These are phyloP conservation scores for Coluber constrictor DNA, from an alignment of 2,797 vertebrate genomes.

Conservation along the genomic window DNA sequence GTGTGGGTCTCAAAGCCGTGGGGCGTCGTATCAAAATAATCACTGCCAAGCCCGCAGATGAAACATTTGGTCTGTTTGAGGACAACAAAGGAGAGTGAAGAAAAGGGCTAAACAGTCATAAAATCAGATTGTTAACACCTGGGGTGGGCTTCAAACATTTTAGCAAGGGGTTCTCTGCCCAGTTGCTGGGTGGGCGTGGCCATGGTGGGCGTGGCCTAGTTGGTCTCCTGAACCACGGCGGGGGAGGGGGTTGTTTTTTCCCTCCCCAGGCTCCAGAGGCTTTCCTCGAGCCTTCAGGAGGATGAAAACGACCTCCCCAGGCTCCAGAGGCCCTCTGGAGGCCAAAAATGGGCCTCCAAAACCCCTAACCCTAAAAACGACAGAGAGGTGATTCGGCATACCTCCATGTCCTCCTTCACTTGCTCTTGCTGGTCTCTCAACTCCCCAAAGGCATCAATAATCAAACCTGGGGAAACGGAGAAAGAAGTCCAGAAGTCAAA, in stretches of 20 bases:
- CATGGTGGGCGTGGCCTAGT: no score
- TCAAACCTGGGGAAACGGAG: conserved; percentile 78
- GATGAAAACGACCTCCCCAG: no score
- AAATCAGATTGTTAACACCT: not conserved
- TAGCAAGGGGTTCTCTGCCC: no score
- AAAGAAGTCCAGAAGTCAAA: not conserved
- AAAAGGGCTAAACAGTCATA: not conserved
- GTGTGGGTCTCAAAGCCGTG: conserved; percentile 95
- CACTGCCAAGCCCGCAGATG: conserved; percentile 94
- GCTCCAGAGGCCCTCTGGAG: no score
- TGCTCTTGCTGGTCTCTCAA: conserved; percentile 96
- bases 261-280: no score
- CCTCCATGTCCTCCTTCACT: conserved; percentile 97
- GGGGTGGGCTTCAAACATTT: no score
- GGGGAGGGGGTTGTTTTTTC: no score
- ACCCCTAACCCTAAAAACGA: not conserved
- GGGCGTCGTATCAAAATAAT: conserved; percentile 93
- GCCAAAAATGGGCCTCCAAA: no score
- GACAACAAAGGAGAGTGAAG: not conserved
- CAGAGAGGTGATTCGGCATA: conserved; percentile 41
- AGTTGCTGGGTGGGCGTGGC: no score
- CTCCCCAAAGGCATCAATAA: conserved; percentile 94
- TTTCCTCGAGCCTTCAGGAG: no score
- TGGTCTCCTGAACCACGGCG: no score
- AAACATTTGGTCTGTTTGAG: conserved; percentile 88